A percentile compares a stretch with the other conserved stretches of the same genome.
phyloP scores from a whole-genome alignment of 2,797 vertebrate species.

The Sebastes hopkinsi region DNA sequence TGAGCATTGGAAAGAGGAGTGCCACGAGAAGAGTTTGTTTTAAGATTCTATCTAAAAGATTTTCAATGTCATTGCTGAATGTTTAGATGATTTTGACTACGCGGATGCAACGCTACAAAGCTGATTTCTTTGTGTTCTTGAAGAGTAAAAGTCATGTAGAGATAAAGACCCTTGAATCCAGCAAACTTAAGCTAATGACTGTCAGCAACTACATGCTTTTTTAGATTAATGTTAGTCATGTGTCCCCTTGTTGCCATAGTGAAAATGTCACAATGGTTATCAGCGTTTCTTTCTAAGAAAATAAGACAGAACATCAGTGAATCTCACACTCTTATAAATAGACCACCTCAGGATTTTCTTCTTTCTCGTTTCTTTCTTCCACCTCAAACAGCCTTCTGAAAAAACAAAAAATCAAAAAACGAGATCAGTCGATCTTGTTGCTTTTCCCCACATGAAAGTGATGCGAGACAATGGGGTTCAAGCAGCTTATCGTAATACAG shows the following conservation, averaged over 20 bases:
- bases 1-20: not conserved
- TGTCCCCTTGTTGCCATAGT: not conserved
- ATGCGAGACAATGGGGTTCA: slow-evolving; percentile 72
- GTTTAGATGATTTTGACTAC: not conserved
- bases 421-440: slow-evolving; percentile 56
- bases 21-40: not conserved
- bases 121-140: not conserved
- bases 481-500: slow-evolving; percentile 70
- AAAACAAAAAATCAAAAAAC: not conserved
- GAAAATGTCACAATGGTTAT: not conserved
- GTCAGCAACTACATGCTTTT: not conserved
- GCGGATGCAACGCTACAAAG: not conserved
- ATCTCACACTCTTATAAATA: slow-evolving; percentile 9
- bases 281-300: slow-evolving; percentile 1
- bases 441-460: slow-evolving; percentile 68
- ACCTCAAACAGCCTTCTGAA: slow-evolving; percentile 11
- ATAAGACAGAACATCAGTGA: slow-evolving; percentile 4
- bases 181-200: not conserved
- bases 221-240: not conserved
- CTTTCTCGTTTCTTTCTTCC: slow-evolving; percentile 13
- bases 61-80: not conserved
- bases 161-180: not conserved
- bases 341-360: slow-evolving; percentile 17
- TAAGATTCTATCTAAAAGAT: not conserved
- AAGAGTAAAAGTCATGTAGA: not conserved